Base-by-base conservation (phyloP, 2,888 invertebrate genomes). In the Amblyjoppa fuscipennis region DNA sequence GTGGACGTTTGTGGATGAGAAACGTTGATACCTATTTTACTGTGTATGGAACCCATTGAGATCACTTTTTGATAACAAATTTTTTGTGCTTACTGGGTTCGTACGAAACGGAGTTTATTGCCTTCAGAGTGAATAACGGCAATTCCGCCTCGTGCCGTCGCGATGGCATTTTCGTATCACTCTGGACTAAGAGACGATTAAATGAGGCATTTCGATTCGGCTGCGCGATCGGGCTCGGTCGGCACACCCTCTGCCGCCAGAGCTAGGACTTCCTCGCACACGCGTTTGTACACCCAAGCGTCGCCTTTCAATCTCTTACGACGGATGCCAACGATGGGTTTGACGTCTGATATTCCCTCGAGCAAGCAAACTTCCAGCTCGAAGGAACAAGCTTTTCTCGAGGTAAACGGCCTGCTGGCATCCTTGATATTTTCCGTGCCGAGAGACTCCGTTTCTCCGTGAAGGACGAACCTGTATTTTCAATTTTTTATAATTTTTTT, bases 241-340 rank as follows among this genome's bases (percentile, higher is more conserved):
- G 92, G 86, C 34, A 91, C 89, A 69, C 91, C 91, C 69, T 93
- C 91, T n/a, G 94, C 94, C 66, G 96, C 95, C 79, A 96, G 92
- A 6, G 96, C 95, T 38, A 96, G 93, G 38, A 97, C 96, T 92
- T 97, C 96, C 93, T 97, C 97, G 92, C 97, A 97, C 49, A 97
- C 96, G 88, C 95, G 96, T 93, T 97, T 97, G 94, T 98, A 98
- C 87, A 96, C 96, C 97, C 97, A 97, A 0, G 96, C 96, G 92
- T 97, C 97, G 0, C 97, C 97, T 91, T 96, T 96, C 64, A 97
- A 95, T 51, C 97, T 94, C 92, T 97, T 97, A 81, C 97, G 95
- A 78, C 96, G 95, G 80, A 97, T 96, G 41, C 97, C 97, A 4
- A 96, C 95, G 66, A 95, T 91, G 9, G 93, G 93, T 86, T 93